These are phyloP conservation scores for Gonatopus flavifemur DNA, from an alignment of 1,140 invertebrate species.

Conservation along the genomic window DNA sequence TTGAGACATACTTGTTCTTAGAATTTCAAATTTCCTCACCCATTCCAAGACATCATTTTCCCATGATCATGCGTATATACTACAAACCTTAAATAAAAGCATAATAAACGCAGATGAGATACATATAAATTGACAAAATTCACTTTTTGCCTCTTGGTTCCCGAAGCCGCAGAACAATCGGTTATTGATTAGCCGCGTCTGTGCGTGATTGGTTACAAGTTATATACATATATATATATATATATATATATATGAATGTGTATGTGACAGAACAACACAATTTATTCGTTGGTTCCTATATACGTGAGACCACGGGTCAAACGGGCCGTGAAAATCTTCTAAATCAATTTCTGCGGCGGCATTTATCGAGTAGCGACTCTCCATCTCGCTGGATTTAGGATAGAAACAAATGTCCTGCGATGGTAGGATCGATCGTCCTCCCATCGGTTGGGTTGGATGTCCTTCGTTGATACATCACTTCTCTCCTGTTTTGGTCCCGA, in stretches of 20 bases:
- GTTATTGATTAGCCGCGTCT: slow-evolving; percentile 29
- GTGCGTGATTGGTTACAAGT: slow-evolving; percentile 22
- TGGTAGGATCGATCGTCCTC: slow-evolving; percentile 18
- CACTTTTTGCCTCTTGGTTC: slow-evolving; percentile 9
- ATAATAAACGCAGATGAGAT: too few species aligned
- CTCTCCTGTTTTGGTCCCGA: slow-evolving; percentile 16
- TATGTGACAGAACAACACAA: slow-evolving; percentile 18
- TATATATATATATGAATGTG: slow-evolving; percentile 3
- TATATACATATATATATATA: too few species aligned
- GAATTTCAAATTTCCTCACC: too few species aligned
- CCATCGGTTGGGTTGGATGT: too few species aligned
- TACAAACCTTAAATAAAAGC: too few species aligned
- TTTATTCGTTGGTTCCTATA: slow-evolving; percentile 13
- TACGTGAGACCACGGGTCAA: slow-evolving; percentile 12
- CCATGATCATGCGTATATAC: too few species aligned
- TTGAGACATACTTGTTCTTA: too few species aligned
- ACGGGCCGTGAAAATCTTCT: slow-evolving; percentile 32
- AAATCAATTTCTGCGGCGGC: slow-evolving; percentile 26
- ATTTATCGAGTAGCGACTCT: slow-evolving; percentile 24
- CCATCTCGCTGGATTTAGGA: slow-evolving; percentile 22
- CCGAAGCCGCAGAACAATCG: slow-evolving; percentile 23
- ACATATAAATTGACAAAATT: too few species aligned
- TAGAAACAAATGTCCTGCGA: slow-evolving; percentile 23
- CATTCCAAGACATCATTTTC: too few species aligned
- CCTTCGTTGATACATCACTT: too few species aligned